Evolutionary conservation across 2,888 invertebrate species (phyloP), one percentile per base, ranked within the genome.

Genomic region (Cremastinae sp.): DNA sequence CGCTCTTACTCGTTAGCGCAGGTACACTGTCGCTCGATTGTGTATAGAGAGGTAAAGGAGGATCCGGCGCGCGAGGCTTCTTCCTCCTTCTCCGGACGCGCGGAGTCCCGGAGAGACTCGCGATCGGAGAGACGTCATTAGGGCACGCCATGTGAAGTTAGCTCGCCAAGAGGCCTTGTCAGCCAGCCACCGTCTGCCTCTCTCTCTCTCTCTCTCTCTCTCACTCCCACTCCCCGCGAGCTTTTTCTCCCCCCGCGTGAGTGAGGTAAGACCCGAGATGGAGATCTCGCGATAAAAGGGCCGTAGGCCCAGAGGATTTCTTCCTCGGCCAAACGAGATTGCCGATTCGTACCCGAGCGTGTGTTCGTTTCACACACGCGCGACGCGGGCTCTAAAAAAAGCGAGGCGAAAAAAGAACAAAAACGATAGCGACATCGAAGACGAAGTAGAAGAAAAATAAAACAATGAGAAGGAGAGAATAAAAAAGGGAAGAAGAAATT

Each of bases 51-150:
- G 59, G 51, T 34, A 61, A 84, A 84, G 84, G 84, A 83, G 80
- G 64, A 75, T 81, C 81, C 85, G 86, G 86, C 84, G 86, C 84
- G 86, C 85, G 86, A 87, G 84, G 87, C 82, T 74, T 64, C 85
- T 82, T n/a, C 28, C 28, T 28, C 28, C 5, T 28, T 28, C 28
- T 28, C 28, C 5, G 28, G 28, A 28, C 28, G 5, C 28, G 5
- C 28, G 28, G n/a, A 28, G 28, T 28, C 78, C 82, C 85, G 81
- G 81, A 83, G 81, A 84, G 84, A 80, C 82, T 84, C 83, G n/a
- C 84, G 83, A 84, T 79, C 84, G 83, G 80, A 76, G 82, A 84
- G 88, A 88, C 88, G 87, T 88, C 88, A 88, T 89, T 89, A 89
- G 87, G 82, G 87, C 86, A 86, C 87, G 84, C 85, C 86, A 87